Base-by-base conservation (phyloP, 2,113 vertebrate species). In the Potamarius usumacintae region DNA sequence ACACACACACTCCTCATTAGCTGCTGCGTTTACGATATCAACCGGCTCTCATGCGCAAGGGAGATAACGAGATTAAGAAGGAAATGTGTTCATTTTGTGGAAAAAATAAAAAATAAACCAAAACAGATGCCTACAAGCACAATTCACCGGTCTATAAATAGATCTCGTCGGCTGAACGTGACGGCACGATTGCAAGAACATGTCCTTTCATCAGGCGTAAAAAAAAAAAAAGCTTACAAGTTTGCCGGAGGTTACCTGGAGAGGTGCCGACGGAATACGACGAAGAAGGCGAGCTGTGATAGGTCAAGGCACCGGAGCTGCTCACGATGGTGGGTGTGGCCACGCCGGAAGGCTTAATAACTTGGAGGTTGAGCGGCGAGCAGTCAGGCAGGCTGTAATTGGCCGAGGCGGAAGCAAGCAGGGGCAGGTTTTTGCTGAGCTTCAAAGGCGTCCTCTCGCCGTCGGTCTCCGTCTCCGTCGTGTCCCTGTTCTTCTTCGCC, bases 281-380 rank as follows among this genome's bases (percentile, higher is more conserved):
- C n/a, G 98, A 95, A 7, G 97, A 96, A 89, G 96, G 95, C 80
- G 97, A 95, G 92, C 96, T 97, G 83, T 97, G 96, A 93, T 98
- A 98, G 94, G 95, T 95, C 30, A 97, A 95, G 90, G 97, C 95
- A 93, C 96, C 97, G 87, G 97, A 94, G 94, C 97, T 96, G n/a
- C 96, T 95, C 92, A 97, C 96, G 91, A 97, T 95, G 86, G 96
- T 94, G 93, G 97, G 96, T 27, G 91, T 92, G 57, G 94, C 94
- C 84, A 95, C 94, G 92, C 94, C 91, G 63, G 96, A 94, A 10
- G 94, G 91, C 95, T 98, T 98, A 91, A 97, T 95, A 93, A 97
- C 96, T 94, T 98, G 97, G 82, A 99, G 96, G 93, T 97, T 97
- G 88, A 98, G 97, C 0, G 98, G 97, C 58, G 97, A 96, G 84